Evolutionary conservation across 35 echinoderm and acorn worm species (phyloP).

Genomic region (Antedon bifida): DNA sequence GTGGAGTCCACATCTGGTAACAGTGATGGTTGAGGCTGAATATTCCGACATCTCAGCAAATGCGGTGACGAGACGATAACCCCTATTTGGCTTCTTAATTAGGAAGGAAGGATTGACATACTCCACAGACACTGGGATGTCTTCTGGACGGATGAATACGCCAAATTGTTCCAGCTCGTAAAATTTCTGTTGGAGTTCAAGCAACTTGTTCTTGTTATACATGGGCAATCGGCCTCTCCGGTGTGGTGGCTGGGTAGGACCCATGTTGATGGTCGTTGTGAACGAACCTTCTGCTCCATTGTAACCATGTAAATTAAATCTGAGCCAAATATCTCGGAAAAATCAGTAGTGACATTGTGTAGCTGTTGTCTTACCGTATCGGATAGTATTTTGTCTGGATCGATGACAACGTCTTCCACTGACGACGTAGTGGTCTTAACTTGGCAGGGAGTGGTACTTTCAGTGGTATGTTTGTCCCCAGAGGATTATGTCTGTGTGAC

Average conservation of each 20-base stretch:
- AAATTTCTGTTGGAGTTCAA: conserved; percentile 56
- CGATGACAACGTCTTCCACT: neutral
- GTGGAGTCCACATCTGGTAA: conserved; percentile 49
- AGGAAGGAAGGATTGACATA: conserved; percentile 49
- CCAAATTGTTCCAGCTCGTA: conserved; percentile 32
- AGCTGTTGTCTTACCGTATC: neutral
- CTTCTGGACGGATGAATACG: conserved; percentile 40
- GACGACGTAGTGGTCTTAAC: neutral
- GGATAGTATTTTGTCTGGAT: neutral
- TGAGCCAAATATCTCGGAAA: conserved; percentile 10
- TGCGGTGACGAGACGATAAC: conserved; percentile 39
- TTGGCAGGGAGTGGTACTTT: neutral
- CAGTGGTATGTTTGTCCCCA: neutral
- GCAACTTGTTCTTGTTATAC: conserved; percentile 25
- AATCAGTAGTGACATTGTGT: neutral
- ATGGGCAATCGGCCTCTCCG: conserved; percentile 15
- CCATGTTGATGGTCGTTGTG: conserved; percentile 37
- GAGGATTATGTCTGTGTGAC: neutral
- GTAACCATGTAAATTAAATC: conserved; percentile 4
- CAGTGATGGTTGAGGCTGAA: conserved; percentile 42
- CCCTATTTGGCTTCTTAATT: conserved; percentile 45
- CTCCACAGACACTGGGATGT: conserved; percentile 37
- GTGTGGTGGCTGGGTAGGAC: conserved; percentile 51
- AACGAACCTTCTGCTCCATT: conserved; percentile 19
- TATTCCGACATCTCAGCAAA: conserved; percentile 37